phyloP scores from a whole-genome alignment of 2,797 vertebrate species.

The Chelidonichthys spinosus region DNA sequence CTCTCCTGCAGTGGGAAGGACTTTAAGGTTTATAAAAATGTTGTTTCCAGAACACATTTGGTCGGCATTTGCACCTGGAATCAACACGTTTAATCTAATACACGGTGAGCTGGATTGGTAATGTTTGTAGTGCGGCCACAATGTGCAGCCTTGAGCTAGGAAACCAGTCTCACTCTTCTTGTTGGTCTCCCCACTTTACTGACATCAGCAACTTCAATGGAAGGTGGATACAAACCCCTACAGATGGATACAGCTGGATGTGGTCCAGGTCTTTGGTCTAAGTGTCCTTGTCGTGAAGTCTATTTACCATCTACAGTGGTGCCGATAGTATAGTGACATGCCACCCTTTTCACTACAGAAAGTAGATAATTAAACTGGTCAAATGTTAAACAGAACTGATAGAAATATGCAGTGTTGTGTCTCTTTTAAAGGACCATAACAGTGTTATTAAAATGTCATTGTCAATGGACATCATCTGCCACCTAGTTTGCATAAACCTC shows the following conservation, averaged over 20 bases:
- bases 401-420: neutral
- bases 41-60: slow-evolving; percentile 24
- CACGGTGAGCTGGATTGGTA: neutral
- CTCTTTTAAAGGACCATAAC: neutral
- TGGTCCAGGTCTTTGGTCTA: neutral
- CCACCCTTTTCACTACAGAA: neutral
- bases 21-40: slow-evolving; percentile 29
- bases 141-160: neutral
- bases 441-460: no score
- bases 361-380: neutral
- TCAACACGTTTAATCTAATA: neutral
- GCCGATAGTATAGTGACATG: neutral
- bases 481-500: no score
- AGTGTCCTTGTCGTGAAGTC: slow-evolving; percentile 6
- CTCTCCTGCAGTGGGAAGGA: neutral
- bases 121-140: neutral
- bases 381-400: slow-evolving; percentile 8
- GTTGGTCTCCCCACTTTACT: neutral
- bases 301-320: slow-evolving; percentile 12
- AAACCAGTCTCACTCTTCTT: no score
- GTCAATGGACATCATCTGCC: no score
- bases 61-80: slow-evolving; percentile 22
- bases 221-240: neutral
- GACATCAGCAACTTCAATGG: neutral
- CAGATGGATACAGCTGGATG: neutral